Base-by-base conservation (phyloP, 2,888 invertebrate species). In the Synanthedon myopaeformis region DNA sequence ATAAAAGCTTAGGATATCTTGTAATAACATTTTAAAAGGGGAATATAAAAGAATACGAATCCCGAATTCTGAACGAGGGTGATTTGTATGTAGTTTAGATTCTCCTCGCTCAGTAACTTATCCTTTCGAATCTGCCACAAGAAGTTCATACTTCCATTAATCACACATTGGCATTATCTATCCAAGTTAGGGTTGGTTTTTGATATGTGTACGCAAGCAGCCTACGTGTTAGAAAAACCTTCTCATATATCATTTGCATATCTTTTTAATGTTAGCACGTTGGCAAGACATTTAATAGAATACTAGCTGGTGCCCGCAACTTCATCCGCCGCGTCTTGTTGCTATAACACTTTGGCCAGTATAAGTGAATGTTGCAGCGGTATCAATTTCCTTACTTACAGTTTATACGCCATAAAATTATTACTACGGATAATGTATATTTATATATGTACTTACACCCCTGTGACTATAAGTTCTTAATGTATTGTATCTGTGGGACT, bases 121-220 rank as follows among this genome's bases (percentile, higher is more conserved):
- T 59, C 68, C 65, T 69, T 68, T 65, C 61, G 68, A 61, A 61
- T 66, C 63, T 62, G 64, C 58, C 59, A 55, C 66, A 65, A 64
- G 69, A 74, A 76, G 65, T 74, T 74, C 61, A 65, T 61, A 62
- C 66, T 62, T 63, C 68, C 76, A 84, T 84, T 79, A 82, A 82
- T 84, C 82, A 81, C 73, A 69, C 60, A 75, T 70, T 64, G 64
- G 70, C 68, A 72, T 73, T 75, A 79, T 79, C 76, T 75, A 61
- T 59, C 64, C 69, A 66, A 59, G 66, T 68, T 64, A 61, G 61
- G 57, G 52, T 53, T 57, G 60, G 58, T 63, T 66, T 23, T 23
- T 66, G 65, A 65, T 66, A 56, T 64, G 63, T 64, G 57, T 65
- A 59, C 61, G 59, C 61, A 63, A 68, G 67, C 58, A 63, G 57